phyloP scores from a whole-genome alignment of 2,888 invertebrate genomes.

The Lithophane socia region DNA sequence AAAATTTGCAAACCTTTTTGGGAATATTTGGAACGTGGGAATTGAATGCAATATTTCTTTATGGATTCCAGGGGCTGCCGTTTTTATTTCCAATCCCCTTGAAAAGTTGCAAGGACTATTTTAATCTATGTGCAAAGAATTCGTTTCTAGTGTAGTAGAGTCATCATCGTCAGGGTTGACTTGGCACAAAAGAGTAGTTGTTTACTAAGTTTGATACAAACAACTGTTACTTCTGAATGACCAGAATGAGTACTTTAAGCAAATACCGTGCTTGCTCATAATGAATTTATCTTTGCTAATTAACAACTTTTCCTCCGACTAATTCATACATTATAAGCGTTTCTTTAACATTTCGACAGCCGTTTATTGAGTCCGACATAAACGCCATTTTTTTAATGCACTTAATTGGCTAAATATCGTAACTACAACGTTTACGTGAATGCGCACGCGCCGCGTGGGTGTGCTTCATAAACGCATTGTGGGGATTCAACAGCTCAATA shows the following conservation, averaged over 20 bases:
- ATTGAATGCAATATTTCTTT: background rate
- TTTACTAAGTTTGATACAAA: background rate
- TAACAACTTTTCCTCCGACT: background rate
- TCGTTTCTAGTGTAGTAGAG: no score
- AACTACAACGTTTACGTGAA: slow-evolving; percentile 38
- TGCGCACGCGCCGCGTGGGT: slow-evolving; percentile 6
- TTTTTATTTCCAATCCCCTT: background rate
- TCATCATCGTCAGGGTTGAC: no score
- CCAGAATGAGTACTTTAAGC: background rate
- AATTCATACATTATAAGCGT: slow-evolving; percentile 14
- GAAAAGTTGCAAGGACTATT: background rate
- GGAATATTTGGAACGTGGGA: slow-evolving; percentile 34
- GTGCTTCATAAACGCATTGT: slow-evolving; percentile 11
- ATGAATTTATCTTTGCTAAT: background rate
- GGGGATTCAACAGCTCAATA: slow-evolving; percentile 20
- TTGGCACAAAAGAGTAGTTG: background rate
- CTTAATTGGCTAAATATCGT: slow-evolving; percentile 52
- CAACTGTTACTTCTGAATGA: background rate
- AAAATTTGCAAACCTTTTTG: background rate
- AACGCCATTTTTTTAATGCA: slow-evolving; percentile 28
- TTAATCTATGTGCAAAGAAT: background rate
- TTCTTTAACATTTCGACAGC: slow-evolving; percentile 45
- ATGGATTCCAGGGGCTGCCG: background rate
- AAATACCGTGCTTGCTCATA: background rate
- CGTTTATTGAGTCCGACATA: slow-evolving; percentile 37